Percentiles rank a stretch among this genome's conserved stretches.
phyloP scores from a whole-genome alignment of 2,797 vertebrate genomes.

The Rhyacichthys aspro region DNA sequence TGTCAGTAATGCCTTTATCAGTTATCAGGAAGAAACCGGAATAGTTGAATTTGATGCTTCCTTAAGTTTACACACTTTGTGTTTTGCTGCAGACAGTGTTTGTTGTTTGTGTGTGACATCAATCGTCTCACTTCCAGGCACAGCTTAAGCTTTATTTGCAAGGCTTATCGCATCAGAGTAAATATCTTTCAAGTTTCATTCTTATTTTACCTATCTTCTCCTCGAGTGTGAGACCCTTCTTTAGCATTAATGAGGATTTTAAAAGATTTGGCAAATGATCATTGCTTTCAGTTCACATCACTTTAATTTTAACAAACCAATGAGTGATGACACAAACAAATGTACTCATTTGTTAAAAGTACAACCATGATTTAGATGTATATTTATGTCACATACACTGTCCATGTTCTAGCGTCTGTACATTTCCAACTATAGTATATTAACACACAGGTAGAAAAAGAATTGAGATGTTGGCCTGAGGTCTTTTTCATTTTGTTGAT shows the following conservation, averaged over 20 bases:
- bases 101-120: slow-evolving; percentile 11
- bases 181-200: slow-evolving; percentile 34
- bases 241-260: slow-evolving; percentile 18
- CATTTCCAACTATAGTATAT: too few species aligned
- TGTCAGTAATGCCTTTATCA: slow-evolving; percentile 52
- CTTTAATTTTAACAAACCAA: slow-evolving; percentile 38
- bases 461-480: too few species aligned
- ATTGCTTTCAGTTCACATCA: slow-evolving; percentile 24
- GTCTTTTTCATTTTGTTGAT: too few species aligned
- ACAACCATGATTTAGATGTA: slow-evolving; percentile 12
- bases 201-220: slow-evolving; percentile 25
- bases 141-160: slow-evolving; percentile 39
- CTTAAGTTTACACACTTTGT: slow-evolving; percentile 1
- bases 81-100: neutral
- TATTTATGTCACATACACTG: too few species aligned
- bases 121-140: slow-evolving; percentile 18
- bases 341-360: slow-evolving; percentile 28
- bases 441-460: too few species aligned
- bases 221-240: slow-evolving; percentile 16
- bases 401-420: too few species aligned
- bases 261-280: slow-evolving; percentile 43
- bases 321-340: slow-evolving; percentile 26
- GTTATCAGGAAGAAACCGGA: slow-evolving; percentile 26
- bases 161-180: slow-evolving; percentile 45
- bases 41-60: slow-evolving; percentile 20